A percentile compares a stretch with the other conserved stretches of the same genome.
phyloP scores from a whole-genome alignment of 2,888 invertebrate species.

The Cecidostiba fungosa region DNA sequence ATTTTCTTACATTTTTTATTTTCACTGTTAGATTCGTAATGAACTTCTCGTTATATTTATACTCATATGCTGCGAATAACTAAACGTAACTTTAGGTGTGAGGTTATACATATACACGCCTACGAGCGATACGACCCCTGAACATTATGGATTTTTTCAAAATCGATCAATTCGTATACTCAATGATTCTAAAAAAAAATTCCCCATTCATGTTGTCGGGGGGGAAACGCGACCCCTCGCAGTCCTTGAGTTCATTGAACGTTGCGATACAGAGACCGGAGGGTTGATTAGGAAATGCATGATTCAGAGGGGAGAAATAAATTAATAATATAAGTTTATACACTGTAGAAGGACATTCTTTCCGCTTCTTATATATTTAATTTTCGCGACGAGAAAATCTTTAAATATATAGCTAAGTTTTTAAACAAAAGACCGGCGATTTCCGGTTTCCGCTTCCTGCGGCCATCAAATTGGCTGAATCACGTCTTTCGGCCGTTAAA shows the following conservation, averaged over 20 bases:
- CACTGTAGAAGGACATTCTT: too few species aligned
- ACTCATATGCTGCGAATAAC: too few species aligned
- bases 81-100: too few species aligned
- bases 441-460: not conserved
- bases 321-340: too few species aligned
- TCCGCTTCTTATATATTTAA: too few species aligned
- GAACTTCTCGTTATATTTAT: too few species aligned
- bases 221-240: not conserved
- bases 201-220: not conserved
- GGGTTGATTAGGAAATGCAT: too few species aligned
- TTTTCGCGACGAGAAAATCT: too few species aligned
- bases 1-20: too few species aligned
- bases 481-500: not conserved
- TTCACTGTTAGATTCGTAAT: too few species aligned
- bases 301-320: not conserved
- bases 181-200: not conserved
- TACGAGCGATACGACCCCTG: not conserved
- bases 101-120: not conserved
- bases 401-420: not conserved
- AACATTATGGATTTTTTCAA: not conserved
- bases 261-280: not conserved
- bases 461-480: not conserved
- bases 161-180: not conserved
- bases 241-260: not conserved
- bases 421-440: not conserved